Evolutionary conservation across 2,113 vertebrate genomes (phyloP).

Genomic region (Odobenus rosmarus): DNA sequence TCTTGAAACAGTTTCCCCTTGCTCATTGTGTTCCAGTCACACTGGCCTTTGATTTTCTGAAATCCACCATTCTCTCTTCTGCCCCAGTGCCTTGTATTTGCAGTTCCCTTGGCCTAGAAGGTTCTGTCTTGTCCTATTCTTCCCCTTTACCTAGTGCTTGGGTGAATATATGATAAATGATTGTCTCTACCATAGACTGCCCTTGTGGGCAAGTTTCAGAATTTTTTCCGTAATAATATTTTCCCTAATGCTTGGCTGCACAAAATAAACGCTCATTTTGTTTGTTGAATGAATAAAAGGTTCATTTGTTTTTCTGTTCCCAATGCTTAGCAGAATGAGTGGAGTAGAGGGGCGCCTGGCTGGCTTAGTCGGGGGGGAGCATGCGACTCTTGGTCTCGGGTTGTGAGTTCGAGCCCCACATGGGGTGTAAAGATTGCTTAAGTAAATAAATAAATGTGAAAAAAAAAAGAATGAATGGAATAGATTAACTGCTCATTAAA

Average conservation of each 20-base stretch:
- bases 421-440: not conserved
- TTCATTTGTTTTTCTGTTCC: not conserved
- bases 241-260: not conserved
- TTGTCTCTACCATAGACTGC: not conserved
- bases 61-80: not conserved
- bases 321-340: not conserved
- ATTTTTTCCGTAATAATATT: not conserved
- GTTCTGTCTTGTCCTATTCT: not conserved
- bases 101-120: not conserved
- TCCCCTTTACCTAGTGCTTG: not conserved
- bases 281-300: constrained; percentile 44
- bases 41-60: not conserved
- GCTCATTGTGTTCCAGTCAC: not conserved
- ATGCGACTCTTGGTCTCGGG: not conserved
- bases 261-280: not conserved
- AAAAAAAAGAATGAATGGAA: not conserved
- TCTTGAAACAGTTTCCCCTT: not conserved
- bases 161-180: not conserved
- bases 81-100: not conserved
- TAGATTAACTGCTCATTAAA: constrained; percentile 1
- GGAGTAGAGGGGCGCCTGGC: not conserved
- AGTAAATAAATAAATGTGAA: not conserved
- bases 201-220: not conserved
- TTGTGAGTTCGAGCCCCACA: not conserved
- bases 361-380: not conserved